phyloP scores from a whole-genome alignment of 2,797 vertebrate genomes.

The Chloroceryle amazona region DNA sequence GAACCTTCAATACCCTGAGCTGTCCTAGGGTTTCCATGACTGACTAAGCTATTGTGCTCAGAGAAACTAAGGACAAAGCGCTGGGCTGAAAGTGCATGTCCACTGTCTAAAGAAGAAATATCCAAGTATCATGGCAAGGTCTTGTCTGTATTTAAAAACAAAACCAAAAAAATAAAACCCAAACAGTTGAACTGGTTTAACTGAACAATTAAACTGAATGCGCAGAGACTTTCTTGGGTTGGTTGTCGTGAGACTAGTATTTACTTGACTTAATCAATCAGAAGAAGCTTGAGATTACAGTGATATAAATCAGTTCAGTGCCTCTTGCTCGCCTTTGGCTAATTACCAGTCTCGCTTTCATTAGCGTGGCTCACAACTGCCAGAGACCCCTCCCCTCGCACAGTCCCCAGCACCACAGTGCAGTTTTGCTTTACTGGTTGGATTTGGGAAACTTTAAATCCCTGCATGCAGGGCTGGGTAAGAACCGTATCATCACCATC shows the following conservation, averaged over 20 bases:
- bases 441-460: background rate
- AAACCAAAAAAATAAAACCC: background rate
- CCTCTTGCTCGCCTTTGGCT: background rate
- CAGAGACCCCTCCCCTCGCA: background rate
- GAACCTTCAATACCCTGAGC: background rate
- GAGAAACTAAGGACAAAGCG: background rate
- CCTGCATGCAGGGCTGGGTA: background rate
- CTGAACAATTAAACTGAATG: background rate
- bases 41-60: background rate
- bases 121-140: rapidly evolving
- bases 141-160: background rate
- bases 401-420: background rate
- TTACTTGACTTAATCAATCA: background rate
- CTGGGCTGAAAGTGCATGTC: background rate
- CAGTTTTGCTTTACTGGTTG: background rate
- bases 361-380: background rate
- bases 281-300: background rate
- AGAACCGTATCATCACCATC: background rate
- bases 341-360: background rate
- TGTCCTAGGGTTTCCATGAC: background rate
- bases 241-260: background rate
- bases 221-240: background rate
- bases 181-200: background rate
- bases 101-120: background rate
- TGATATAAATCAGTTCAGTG: rapidly evolving